phyloP scores from a whole-genome alignment of 2,888 invertebrate species.

The Drosophila sordidula region DNA sequence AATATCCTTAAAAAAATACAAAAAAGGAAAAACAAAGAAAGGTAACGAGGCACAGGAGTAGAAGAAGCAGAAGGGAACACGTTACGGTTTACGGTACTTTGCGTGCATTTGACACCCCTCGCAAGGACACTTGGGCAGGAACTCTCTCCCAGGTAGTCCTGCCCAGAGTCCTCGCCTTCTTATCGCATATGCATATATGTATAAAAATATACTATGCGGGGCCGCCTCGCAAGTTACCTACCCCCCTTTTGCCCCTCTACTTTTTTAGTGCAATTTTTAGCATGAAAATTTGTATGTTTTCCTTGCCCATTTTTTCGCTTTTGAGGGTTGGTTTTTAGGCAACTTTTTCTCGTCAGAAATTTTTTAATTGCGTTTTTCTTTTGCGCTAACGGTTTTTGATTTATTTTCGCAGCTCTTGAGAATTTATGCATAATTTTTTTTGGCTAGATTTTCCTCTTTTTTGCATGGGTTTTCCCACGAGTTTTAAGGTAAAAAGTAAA shows the following conservation, averaged over 20 bases:
- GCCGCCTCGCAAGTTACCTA: constrained; percentile 14
- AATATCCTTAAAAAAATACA: constrained; percentile 51
- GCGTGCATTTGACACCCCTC: constrained; percentile 75
- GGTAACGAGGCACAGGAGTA: constrained; percentile 33
- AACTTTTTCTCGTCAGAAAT: constrained; percentile 45
- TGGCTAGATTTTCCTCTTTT: neutral
- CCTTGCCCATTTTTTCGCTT: constrained; percentile 8
- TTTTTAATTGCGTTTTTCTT: constrained; percentile 50
- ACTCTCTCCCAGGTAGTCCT: constrained; percentile 61
- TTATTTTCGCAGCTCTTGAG: constrained; percentile 47
- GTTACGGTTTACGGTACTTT: constrained; percentile 78
- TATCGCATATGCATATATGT: constrained; percentile 59
- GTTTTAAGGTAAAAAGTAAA: constrained; percentile 45
- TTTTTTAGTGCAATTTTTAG: constrained; percentile 78
- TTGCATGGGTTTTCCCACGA: constrained; percentile 56
- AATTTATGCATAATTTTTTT: constrained; percentile 18
- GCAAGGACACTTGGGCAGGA: constrained; percentile 41
- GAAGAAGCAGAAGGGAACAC: constrained; percentile 23
- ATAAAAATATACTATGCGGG: neutral
- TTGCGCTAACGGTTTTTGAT: constrained; percentile 46
- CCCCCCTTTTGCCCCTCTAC: constrained; percentile 51
- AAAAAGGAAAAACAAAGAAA: constrained; percentile 60
- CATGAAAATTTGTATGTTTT: constrained; percentile 63
- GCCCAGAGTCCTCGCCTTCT: constrained; percentile 8
- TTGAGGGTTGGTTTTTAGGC: constrained; percentile 53